phyloP scores from a whole-genome alignment of 2,888 invertebrate species.

The Hypercompe scribonia region DNA sequence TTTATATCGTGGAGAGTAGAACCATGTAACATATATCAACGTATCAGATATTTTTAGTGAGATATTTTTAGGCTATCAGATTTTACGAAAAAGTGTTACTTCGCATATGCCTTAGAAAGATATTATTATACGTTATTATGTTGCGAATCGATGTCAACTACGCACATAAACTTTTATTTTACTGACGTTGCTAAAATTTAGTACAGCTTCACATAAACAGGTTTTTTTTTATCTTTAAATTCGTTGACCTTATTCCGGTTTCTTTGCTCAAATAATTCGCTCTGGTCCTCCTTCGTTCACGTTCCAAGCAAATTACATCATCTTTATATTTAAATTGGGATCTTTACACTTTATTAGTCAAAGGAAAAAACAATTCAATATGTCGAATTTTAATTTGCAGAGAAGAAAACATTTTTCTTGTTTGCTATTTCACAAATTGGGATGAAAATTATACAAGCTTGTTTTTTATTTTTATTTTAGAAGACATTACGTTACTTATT shows the following conservation, averaged over 20 bases:
- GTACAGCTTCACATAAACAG: conserved; percentile 15
- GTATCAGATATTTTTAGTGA: neutral
- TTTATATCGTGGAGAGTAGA: neutral
- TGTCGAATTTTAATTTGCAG: conserved; percentile 27
- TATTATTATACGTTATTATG: neutral
- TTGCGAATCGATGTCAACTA: conserved; percentile 1
- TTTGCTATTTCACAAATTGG: conserved; percentile 31
- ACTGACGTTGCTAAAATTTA: conserved; percentile 17
- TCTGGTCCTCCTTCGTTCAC: conserved; percentile 25
- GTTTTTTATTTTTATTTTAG: conserved; percentile 21
- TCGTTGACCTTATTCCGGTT: conserved; percentile 43
- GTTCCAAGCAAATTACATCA: conserved; percentile 42
- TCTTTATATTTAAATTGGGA: conserved; percentile 34
- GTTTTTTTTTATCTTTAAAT: conserved; percentile 28
- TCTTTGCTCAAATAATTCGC: conserved; percentile 35
- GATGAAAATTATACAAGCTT: conserved; percentile 26
- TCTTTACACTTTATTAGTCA: conserved; percentile 36
- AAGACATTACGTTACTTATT: conserved; percentile 28
- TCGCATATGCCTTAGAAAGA: neutral
- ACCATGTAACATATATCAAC: neutral
- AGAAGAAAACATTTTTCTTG: conserved; percentile 31
- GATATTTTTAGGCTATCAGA: too few species aligned
- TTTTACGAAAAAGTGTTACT: neutral
- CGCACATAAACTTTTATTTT: neutral
- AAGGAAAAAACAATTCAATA: conserved; percentile 20